phyloP scores from a whole-genome alignment of 2,888 invertebrate species.

The Phalera bucephala region DNA sequence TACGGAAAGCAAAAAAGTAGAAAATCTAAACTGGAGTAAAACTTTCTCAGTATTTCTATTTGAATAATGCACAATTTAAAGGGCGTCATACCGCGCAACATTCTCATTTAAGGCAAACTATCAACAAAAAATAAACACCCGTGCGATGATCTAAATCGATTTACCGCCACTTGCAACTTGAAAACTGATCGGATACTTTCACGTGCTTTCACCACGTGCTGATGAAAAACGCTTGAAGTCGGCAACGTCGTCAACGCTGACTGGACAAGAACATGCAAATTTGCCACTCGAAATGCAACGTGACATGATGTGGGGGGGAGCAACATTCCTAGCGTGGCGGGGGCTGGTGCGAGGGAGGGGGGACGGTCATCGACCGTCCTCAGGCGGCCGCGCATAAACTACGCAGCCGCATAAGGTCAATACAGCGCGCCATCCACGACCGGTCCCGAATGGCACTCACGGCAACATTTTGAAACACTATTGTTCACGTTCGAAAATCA shows the following conservation, averaged over 20 bases:
- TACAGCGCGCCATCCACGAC: conserved; percentile 54
- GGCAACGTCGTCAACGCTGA: conserved; percentile 44
- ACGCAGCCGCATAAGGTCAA: conserved; percentile 81
- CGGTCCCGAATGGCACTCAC: conserved; percentile 31
- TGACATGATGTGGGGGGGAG: conserved; percentile 57
- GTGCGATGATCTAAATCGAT: conserved; percentile 34
- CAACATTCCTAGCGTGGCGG: conserved; percentile 67
- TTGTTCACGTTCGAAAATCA: conserved; percentile 69
- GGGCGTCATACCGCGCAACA: conserved; percentile 12
- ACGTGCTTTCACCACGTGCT: conserved; percentile 51
- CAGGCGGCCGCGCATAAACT: conserved; percentile 74
- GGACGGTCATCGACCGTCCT: conserved; percentile 81
- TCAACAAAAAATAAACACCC: conserved; percentile 35
- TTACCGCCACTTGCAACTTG: conserved; percentile 27
- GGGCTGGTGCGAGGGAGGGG: conserved; percentile 41
- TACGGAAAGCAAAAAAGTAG: too few species aligned
- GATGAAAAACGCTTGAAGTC: conserved; percentile 27
- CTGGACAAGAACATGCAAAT: conserved; percentile 65
- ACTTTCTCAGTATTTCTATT: neutral
- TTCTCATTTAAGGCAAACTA: conserved; percentile 31
- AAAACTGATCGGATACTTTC: conserved; percentile 41
- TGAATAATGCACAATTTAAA: neutral
- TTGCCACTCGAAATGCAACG: conserved; percentile 73
- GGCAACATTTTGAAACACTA: conserved; percentile 60
- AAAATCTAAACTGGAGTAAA: too few species aligned